A percentile compares a stretch with the other conserved stretches of the same genome.
Conservation (phyloP, 2,888 invertebrate genomes). For the Hecatera dysodea region DNA sequence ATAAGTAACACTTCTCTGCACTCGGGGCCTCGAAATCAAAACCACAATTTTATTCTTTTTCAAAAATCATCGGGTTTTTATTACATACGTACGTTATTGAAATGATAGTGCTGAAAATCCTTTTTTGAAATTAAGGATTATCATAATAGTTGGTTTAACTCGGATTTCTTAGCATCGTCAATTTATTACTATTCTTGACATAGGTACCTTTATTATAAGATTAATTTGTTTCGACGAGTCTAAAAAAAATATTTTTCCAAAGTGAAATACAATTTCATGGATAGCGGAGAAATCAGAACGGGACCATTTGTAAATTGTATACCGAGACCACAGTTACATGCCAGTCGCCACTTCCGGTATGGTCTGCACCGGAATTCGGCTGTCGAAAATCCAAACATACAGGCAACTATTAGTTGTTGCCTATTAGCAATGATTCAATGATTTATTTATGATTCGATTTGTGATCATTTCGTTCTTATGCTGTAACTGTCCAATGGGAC, state of each 20-base stretch:
- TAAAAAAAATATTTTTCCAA: too few species aligned
- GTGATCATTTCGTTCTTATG: slow-evolving; percentile 77
- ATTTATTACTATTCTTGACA: too few species aligned
- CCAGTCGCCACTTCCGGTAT: slow-evolving; percentile 18
- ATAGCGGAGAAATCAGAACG: slow-evolving; percentile 8
- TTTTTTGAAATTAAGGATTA: too few species aligned
- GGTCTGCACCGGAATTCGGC: slow-evolving; percentile 23
- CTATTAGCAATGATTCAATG: slow-evolving; percentile 61
- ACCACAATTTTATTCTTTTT: neutral
- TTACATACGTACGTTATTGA: neutral
- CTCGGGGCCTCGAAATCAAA: neutral
- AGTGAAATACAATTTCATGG: neutral
- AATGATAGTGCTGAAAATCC: neutral
- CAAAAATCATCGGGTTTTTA: neutral
- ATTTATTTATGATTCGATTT: slow-evolving; percentile 75
- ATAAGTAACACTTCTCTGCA: too few species aligned
- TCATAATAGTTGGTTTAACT: too few species aligned
- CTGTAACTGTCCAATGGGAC: slow-evolving; percentile 80
- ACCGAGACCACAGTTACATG: slow-evolving; percentile 5
- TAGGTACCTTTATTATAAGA: too few species aligned
- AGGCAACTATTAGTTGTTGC: slow-evolving; percentile 47
- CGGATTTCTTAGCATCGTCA: too few species aligned
- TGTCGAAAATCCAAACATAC: slow-evolving; percentile 44
- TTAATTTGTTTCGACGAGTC: too few species aligned
- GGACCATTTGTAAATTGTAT: slow-evolving; percentile 10